These are phyloP conservation scores for Drosophila borborema DNA, from an alignment of 2,888 invertebrate species.

Conservation along the genomic window DNA sequence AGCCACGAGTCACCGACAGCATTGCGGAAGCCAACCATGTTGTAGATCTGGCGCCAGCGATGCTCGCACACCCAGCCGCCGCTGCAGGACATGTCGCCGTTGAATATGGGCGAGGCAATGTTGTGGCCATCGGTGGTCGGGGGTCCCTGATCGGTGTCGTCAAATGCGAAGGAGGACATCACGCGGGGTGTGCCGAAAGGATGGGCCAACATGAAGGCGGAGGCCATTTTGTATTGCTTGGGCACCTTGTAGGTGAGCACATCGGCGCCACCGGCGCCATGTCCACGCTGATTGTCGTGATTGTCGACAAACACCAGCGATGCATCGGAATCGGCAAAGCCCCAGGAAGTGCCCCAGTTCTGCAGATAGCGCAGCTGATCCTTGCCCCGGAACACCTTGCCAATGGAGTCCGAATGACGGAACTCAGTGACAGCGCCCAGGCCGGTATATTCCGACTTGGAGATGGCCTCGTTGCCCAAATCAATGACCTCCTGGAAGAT, in stretches of 20 bases:
- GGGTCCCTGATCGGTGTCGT: slow-evolving; percentile 88
- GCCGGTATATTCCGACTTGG: slow-evolving; percentile 85
- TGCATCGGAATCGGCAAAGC: slow-evolving; percentile 87
- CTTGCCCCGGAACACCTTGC: slow-evolving; percentile 86
- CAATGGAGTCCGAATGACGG: slow-evolving; percentile 85
- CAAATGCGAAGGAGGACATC: slow-evolving; percentile 94
- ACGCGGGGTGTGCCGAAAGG: slow-evolving; percentile 92
- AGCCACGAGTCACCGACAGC: slow-evolving; percentile 87
- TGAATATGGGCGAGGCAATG: slow-evolving; percentile 88
- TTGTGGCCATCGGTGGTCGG: slow-evolving; percentile 88
- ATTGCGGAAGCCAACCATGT: slow-evolving; percentile 92
- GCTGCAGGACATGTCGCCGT: slow-evolving; percentile 87
- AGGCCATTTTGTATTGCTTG: slow-evolving; percentile 91
- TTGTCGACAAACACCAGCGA: slow-evolving; percentile 95
- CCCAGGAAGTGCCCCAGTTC: slow-evolving; percentile 90
- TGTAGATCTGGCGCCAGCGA: slow-evolving; percentile 92
- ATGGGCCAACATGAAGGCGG: slow-evolving; percentile 95
- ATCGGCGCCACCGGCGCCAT: slow-evolving; percentile 87
- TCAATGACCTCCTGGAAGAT: slow-evolving; percentile 92
- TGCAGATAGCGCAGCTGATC: slow-evolving; percentile 88
- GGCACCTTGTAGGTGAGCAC: slow-evolving; percentile 90
- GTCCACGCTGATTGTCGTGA: slow-evolving; percentile 95
- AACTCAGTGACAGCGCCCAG: slow-evolving; percentile 92
- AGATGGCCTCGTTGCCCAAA: slow-evolving; percentile 86
- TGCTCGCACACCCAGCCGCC: slow-evolving; percentile 94